Base-by-base conservation (phyloP, 2,797 vertebrate genomes). In the Bufotes viridis region DNA sequence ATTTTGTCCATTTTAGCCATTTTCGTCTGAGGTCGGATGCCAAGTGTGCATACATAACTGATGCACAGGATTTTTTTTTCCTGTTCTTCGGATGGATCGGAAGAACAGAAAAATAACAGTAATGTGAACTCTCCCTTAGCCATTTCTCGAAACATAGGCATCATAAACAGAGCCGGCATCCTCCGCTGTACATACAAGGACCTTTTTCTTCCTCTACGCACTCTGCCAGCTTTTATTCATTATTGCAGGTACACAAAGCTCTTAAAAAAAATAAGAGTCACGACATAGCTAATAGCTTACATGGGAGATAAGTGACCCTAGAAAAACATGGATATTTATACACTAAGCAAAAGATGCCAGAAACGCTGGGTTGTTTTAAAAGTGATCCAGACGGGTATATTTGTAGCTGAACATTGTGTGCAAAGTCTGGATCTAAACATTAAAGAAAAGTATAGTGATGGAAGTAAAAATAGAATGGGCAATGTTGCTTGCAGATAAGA, bases 321-420 rank as follows among this genome's bases (percentile, higher is more conserved):
- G 29, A 87, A 65, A 24, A 76, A 89, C 74, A 82, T 69, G 69
- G 67, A 81, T 67, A 89, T 86, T 86, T 89, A 86, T 49, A 78
- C 60, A 76, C 83, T 60, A 24, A 20, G 72, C 22, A 86, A 78
- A 63, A 78, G 15, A 78, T 82, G 79, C 84, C 79, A 86, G 72
- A 13, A 69, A 34, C 63, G 17, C 13, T 78, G 88, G 80, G 83
- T 53, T 72, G 57, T 34, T 78, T 86, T 86, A 29, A 60, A 51
- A 49, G 72, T 22, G 42, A 26, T 60, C 22, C 88, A 82, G 88
- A 86, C 84, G 65, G 72, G n/a, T 89, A 69, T 81, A 82, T 81
- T 85, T 76, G 70, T 86, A 58, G 34, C 22, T 61, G 78, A 82
- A 86, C 88, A 86, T 70, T 67, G 79, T 75, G 87, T 81, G 78